These are phyloP conservation scores for Macrosiphum euphorbiae DNA, from an alignment of 2,888 invertebrate genomes.

Conservation along the genomic window DNA sequence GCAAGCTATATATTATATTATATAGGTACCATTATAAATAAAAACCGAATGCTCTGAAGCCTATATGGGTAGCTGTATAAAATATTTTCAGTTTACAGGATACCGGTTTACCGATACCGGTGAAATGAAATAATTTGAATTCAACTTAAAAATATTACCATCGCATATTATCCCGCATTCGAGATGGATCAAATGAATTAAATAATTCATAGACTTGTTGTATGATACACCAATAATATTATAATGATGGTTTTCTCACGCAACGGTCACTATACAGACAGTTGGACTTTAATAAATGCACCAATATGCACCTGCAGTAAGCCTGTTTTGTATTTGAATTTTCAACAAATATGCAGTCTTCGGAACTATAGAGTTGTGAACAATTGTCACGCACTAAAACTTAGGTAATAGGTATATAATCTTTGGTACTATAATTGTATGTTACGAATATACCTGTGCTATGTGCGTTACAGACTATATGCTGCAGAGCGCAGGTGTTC, in stretches of 20 bases:
- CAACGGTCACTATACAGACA: not conserved
- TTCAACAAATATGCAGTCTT: not conserved
- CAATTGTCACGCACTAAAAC: not conserved
- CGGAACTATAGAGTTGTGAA: not conserved
- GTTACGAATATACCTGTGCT: not conserved
- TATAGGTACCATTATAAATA: not conserved
- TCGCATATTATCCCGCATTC: not conserved
- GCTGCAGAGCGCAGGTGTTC: constrained; percentile 27
- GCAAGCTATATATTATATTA: not conserved
- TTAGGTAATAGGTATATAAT: not conserved
- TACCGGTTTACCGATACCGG: not conserved
- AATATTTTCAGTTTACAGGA: not conserved
- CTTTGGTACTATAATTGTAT: not conserved
- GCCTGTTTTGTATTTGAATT: not conserved
- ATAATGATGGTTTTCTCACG: not conserved
- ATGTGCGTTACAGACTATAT: constrained; percentile 7
- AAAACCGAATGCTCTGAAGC: not conserved
- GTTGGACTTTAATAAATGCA: not conserved
- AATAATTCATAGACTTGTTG: not conserved
- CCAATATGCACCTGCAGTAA: not conserved
- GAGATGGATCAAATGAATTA: not conserved
- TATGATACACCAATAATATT: not conserved
- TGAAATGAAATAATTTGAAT: not conserved
- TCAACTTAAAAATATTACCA: not conserved
- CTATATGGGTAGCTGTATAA: not conserved